These are phyloP conservation scores for Trogon surrucura DNA, from an alignment of 2,113 vertebrate species.

Conservation along the genomic window DNA sequence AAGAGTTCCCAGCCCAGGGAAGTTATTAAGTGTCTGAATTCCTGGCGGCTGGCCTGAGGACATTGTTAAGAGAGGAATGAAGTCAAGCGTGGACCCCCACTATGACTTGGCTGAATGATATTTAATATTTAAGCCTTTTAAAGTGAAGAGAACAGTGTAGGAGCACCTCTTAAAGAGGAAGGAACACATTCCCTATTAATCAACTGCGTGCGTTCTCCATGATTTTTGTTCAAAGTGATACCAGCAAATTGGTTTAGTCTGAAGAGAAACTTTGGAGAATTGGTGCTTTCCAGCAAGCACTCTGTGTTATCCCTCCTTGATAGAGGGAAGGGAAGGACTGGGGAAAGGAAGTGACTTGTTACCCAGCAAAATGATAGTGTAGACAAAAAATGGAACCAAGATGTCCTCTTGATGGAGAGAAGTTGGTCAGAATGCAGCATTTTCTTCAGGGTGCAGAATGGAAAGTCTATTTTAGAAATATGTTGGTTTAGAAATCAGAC, in stretches of 20 bases:
- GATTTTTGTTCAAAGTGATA: neutral
- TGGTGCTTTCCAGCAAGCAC: neutral
- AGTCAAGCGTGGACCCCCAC: neutral
- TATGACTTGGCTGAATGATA: neutral
- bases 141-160: neutral
- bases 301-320: neutral
- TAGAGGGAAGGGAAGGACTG: neutral
- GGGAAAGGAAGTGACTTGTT: neutral
- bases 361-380: neutral
- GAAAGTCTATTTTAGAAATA: neutral
- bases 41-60: constrained; percentile 20
- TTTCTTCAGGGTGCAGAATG: neutral
- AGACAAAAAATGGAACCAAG: neutral
- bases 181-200: neutral
- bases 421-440: neutral
- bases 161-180: neutral
- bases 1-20: constrained; percentile 31
- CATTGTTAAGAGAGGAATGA: constrained; percentile 12
- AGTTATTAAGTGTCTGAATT: constrained; percentile 5
- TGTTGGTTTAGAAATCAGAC: neutral
- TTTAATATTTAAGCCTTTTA: constrained; percentile 37
- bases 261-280: neutral
- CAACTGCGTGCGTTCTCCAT: neutral
- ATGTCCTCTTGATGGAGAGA: neutral
- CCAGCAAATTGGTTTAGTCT: neutral